phyloP scores from a whole-genome alignment of 2,797 vertebrate species.

The Acipenser transmontanus region DNA sequence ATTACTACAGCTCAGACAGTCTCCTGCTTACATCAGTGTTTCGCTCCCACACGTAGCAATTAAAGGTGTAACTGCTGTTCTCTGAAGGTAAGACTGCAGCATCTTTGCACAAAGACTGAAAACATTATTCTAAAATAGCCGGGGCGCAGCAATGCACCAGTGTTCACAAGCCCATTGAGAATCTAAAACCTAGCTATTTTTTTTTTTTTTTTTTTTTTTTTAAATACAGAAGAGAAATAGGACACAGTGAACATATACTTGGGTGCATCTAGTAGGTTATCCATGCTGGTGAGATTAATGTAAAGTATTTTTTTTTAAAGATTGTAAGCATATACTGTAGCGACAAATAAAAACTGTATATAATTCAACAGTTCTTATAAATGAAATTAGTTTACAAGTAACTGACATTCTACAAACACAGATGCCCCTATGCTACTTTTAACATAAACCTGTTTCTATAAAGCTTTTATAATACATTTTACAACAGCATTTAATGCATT shows the following conservation, averaged over 20 bases:
- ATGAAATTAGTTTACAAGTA: not conserved
- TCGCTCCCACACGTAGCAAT: too few species aligned
- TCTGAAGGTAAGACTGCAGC: too few species aligned
- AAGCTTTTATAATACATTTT: not conserved
- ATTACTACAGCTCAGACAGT: constrained; percentile 24
- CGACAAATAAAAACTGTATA: not conserved
- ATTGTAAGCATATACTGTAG: not conserved
- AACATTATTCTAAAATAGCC: too few species aligned
- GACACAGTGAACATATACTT: not conserved
- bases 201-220: too few species aligned
- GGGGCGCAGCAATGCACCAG: too few species aligned
- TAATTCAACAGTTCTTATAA: not conserved
- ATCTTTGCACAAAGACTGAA: too few species aligned
- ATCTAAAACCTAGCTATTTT: too few species aligned
- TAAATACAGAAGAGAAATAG: not conserved
- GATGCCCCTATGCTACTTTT: not conserved
- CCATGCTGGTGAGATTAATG: constrained; percentile 4
- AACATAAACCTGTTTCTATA: too few species aligned
- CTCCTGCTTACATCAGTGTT: too few species aligned
- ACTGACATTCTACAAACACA: not conserved
- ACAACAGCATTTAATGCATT: not conserved
- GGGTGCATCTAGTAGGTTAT: not conserved
- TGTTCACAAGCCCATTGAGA: too few species aligned
- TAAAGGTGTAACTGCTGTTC: too few species aligned
- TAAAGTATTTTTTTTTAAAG: not conserved